Evolutionary conservation across 1,140 invertebrate genomes (phyloP).

Genomic region (Ephestia elutella): DNA sequence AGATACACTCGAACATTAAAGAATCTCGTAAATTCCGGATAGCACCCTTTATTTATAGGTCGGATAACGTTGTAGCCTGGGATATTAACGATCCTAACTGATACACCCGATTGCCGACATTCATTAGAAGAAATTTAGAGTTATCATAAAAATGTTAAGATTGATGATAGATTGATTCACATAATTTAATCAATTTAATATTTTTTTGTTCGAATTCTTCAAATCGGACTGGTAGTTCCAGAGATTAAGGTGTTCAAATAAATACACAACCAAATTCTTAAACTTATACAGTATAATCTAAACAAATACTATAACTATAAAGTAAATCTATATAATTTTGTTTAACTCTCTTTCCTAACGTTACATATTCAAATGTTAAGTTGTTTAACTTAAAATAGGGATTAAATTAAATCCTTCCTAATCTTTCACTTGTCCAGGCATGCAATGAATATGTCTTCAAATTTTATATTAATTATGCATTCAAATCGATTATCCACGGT

Average conservation of each 20-base stretch:
- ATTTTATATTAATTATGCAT: background rate
- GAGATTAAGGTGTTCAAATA: no score
- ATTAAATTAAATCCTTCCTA: background rate
- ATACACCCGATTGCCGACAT: background rate
- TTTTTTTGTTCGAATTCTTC: no score
- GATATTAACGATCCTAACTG: background rate
- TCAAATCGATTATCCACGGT: slow-evolving; percentile 3
- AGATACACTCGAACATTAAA: background rate
- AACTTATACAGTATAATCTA: no score
- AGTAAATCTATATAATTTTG: no score
- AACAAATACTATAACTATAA: no score
- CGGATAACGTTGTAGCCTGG: background rate
- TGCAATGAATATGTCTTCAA: background rate
- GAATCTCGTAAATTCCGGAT: background rate
- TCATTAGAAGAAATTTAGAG: background rate
- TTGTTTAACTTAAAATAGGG: no score
- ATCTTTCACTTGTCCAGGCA: background rate
- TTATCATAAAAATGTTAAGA: background rate
- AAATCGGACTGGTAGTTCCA: no score
- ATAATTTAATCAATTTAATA: background rate
- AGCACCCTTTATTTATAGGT: background rate
- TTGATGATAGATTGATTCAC: background rate
- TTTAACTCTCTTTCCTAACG: no score
- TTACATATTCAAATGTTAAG: no score
- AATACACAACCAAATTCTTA: no score